Base-by-base conservation (phyloP, 2,113 vertebrate species). In the Microcebus tavaratra region DNA sequence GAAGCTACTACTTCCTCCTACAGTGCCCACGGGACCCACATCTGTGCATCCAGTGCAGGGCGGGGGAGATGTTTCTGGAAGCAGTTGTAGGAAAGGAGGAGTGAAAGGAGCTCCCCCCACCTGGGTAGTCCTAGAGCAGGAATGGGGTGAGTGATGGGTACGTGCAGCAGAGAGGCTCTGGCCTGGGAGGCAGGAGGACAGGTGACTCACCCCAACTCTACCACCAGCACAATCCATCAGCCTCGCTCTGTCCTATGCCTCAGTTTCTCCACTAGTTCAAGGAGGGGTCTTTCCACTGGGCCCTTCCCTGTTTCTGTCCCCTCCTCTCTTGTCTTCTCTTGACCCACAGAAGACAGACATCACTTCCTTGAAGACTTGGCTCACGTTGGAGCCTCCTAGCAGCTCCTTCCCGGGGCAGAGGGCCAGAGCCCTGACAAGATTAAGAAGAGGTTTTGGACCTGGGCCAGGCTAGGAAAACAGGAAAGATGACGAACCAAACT, bases 351-450 rank as follows among this genome's bases (percentile, higher is more conserved):
- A 96, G 18, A 94, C 83, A 96, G 23, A 94, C 79, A 95, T 96
- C 90, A 90, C 95, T 98, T 96, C 93, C 97, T 97, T 97, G 94
- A 98, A 97, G 83, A 88, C 95, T 97, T 98, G 97, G 97, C 97
- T 97, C 11, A 1, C 20, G 72, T 23, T 27, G 18, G n/a, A 84
- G 83, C 50, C 83, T 97, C 87, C 96, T 97, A 96, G 96, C 83
- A 2, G 84, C 94, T 93, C 89, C 80, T 96, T 97, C 92, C 96
- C 92, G 70, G n/a, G 96, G 96, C 93, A 8, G 80, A 97, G 34
- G 65, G 96, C 97, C 97, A 97, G 95, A 96, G 83, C 95, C 90
- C 95, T 97, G 97, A 97, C 95, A 98, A 97, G 96, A 97, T 95
- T 96, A 96, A 97, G 91, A 97, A 72, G 93, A 96, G 91, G 96